phyloP scores from a whole-genome alignment of 2,797 vertebrate species.

The Gallirallus australis region DNA sequence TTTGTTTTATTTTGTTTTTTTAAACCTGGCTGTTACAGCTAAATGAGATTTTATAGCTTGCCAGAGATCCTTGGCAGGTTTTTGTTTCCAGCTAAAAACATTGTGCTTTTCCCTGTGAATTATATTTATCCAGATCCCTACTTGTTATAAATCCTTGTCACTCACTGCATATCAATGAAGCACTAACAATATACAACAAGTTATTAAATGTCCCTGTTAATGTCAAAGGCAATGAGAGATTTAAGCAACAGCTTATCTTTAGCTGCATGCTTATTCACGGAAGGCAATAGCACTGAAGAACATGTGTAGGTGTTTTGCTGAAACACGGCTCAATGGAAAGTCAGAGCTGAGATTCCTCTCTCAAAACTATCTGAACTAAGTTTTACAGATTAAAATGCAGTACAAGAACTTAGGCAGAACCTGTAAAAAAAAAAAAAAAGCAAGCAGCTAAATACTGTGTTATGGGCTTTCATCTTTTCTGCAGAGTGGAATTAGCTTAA shows the following conservation, averaged over 20 bases:
- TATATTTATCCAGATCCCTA: not conserved
- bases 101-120: not conserved
- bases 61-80: not conserved
- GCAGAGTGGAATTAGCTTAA: constrained; percentile 30
- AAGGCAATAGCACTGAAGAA: not conserved
- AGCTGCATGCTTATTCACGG: not conserved
- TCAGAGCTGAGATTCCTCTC: not conserved
- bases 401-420: constrained; percentile 11
- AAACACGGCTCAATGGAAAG: not conserved
- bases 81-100: not conserved
- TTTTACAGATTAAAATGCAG: constrained; percentile 6
- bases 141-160: not conserved
- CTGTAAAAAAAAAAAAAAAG: not conserved
- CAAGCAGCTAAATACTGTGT: constrained; percentile 20
- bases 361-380: not conserved
- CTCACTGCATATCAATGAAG: not conserved
- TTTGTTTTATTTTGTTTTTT: not conserved
- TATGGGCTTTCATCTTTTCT: not conserved
- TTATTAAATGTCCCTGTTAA: not conserved
- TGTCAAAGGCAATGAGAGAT: not conserved
- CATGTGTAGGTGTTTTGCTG: not conserved
- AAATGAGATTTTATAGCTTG: not conserved
- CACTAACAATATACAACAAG: not conserved
- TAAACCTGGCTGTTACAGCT: not conserved
- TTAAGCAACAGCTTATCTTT: not conserved